Evolutionary conservation across 2,888 invertebrate species (phyloP), one percentile per base, ranked within the genome.

Genomic region (Eristalis pertinax): DNA sequence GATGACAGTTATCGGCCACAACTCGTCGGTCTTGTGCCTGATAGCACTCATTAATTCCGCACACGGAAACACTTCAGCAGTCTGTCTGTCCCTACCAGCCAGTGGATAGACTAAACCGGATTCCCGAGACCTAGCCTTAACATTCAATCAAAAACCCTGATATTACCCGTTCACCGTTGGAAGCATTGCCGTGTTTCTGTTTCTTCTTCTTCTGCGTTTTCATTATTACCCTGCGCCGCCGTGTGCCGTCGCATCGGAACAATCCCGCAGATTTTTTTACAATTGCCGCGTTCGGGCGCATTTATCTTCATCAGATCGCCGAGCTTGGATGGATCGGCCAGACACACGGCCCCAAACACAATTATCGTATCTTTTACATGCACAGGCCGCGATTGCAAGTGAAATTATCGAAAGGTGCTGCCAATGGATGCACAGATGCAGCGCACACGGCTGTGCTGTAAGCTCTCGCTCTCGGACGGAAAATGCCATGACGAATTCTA

Each of bases 381-480:
- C 74, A 75, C 83, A 77, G 70, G 74, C 60, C 50, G 74, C 77
- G 78, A 78, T 70, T 83, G 70, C 83, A 83, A 86, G 86, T 86
- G 86, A 86, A 86, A 86, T 83, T 79, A 86, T 83, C 78, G 83
- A 83, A 79, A 83, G 83, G 77, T 1, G 58, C 56, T 70, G 62
- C 63, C 68, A 22, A 22, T 22, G 4, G 58, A 8, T 11, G 29
- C 29, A 68, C n/a, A 68, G 50, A 76, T 76, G 62, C 50, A 8
- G 13, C 8, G 43, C 11, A 58, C 11, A n/a, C n/a, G n/a, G 63
- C 32, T 43, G 50, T 67, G 62, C 26, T 62, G 15, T 76, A 68
- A 56, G 60, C 78, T 35, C 13, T 35, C 26, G 32, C 77, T 72
- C 68, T 29, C 43, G 43, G 35, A 62, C 76, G 70, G 76, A 75